phyloP scores from a whole-genome alignment of 2,888 invertebrate genomes.

The Idaea dimidiata region DNA sequence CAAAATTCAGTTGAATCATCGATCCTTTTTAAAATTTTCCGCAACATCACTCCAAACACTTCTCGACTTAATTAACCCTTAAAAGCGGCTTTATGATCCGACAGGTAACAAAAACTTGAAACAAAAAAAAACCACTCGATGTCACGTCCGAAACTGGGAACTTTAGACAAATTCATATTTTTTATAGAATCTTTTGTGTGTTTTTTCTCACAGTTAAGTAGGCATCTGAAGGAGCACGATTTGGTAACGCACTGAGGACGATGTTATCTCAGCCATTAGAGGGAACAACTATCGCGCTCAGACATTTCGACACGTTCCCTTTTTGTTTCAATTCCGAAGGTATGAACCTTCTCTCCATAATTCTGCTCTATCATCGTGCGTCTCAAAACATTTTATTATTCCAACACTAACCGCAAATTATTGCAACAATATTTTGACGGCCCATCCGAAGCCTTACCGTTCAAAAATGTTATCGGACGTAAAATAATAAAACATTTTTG shows the following conservation, averaged over 20 bases:
- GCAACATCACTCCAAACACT: slow-evolving; percentile 62
- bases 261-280: slow-evolving; percentile 75
- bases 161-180: slow-evolving; percentile 71
- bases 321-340: slow-evolving; percentile 55
- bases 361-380: slow-evolving; percentile 41
- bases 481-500: slow-evolving; percentile 27
- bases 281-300: slow-evolving; percentile 60
- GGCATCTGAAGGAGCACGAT: slow-evolving; percentile 75
- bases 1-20: slow-evolving; percentile 37
- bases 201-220: slow-evolving; percentile 76
- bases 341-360: slow-evolving; percentile 60
- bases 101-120: slow-evolving; percentile 58
- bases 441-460: slow-evolving; percentile 11
- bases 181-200: slow-evolving; percentile 71
- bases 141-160: slow-evolving; percentile 71
- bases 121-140: slow-evolving; percentile 71
- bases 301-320: slow-evolving; percentile 73
- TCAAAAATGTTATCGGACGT: slow-evolving; percentile 18
- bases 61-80: slow-evolving; percentile 74
- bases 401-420: slow-evolving; percentile 33
- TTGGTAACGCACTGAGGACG: slow-evolving; percentile 71
- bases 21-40: slow-evolving; percentile 49
- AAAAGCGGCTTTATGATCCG: slow-evolving; percentile 65
- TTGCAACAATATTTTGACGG: slow-evolving; percentile 31
- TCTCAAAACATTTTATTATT: slow-evolving; percentile 34